phyloP scores from a whole-genome alignment of 2,113 vertebrate species.

The Oostethus manadensis region DNA sequence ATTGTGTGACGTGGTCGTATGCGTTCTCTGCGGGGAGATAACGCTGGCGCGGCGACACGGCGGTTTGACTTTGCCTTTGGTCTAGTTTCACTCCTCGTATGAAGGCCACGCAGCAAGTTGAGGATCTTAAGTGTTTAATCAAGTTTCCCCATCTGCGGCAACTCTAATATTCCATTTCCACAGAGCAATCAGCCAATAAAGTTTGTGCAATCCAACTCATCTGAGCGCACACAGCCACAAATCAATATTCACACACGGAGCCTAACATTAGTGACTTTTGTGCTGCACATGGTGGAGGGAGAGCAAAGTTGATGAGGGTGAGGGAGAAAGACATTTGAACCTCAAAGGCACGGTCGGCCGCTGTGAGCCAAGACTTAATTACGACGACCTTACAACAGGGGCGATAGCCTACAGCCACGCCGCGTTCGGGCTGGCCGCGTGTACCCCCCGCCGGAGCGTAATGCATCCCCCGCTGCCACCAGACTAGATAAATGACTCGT shows the following conservation, averaged over 20 bases:
- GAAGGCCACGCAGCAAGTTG: slow-evolving; percentile 51
- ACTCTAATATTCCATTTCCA: slow-evolving; percentile 68
- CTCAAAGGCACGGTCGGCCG: slow-evolving; percentile 62
- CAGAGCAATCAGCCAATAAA: slow-evolving; percentile 64
- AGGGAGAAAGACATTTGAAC: slow-evolving; percentile 60
- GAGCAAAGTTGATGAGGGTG: slow-evolving; percentile 53
- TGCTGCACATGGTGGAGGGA: slow-evolving; percentile 47
- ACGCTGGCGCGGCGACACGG: neutral
- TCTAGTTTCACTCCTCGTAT: slow-evolving; percentile 38
- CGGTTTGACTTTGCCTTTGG: slow-evolving; percentile 26
- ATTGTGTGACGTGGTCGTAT: neutral
- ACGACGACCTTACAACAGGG: slow-evolving; percentile 66
- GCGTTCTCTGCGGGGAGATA: too few relatives aligned
- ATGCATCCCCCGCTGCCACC: slow-evolving; percentile 52
- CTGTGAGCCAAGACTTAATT: slow-evolving; percentile 66
- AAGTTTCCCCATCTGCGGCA: slow-evolving; percentile 41
- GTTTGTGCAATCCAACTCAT: slow-evolving; percentile 60
- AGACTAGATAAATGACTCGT: slow-evolving; percentile 54
- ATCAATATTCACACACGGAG: slow-evolving; percentile 64
- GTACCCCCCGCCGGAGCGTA: slow-evolving; percentile 30
- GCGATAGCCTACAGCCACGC: slow-evolving; percentile 54
- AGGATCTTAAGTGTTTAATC: slow-evolving; percentile 45
- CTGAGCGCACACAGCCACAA: slow-evolving; percentile 50
- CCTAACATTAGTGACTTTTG: slow-evolving; percentile 63
- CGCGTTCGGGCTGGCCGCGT: slow-evolving; percentile 25